Evolutionary conservation across 2,113 vertebrate species (phyloP), one percentile per base, ranked within the genome.

Genomic region (Seriola aureovittata): DNA sequence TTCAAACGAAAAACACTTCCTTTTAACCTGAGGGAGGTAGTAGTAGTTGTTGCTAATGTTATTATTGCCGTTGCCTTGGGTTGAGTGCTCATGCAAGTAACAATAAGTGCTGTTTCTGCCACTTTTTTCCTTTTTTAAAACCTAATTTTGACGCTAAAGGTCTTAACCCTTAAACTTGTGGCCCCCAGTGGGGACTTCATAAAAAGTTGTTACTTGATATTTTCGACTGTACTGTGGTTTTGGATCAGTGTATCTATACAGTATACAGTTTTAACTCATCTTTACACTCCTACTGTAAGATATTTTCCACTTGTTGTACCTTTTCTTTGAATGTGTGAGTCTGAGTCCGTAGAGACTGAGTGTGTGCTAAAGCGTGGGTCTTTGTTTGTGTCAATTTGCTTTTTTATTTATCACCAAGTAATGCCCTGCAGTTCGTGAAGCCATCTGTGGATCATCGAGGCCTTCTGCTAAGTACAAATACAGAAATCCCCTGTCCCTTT

Each of bases 371-470:
- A 60, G 52, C 13, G 3, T 71, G 32, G 50, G n/a, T 73, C 71
- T 82, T n/a, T 42, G 38, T 77, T 83, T 85, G 78, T 74, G 17
- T 67, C 17, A 34, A 36, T 72, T 59, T 58, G 50, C 23, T 25
- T 62, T 38, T 75, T 48, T 74, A 36, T 77, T 71, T 4, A 84
- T 75, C 76, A 42, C 72, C 64, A 57, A 79, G 79, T 63, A 87
- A 86, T 84, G 82, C 88, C 86, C 89, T 86, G 85, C 73, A 88
- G 87, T 83, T 84, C 42, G 85, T 72, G 0, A 48, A 76, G 46
- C 88, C 90, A 91, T 92, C 89, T 92, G 91, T 87, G 84, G 71
- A 76, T 78, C 52, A 80, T 19, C 3, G 54, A 71, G 60, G 36
- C 87, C 66, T 81, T 88, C 90, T 88, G 87, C 60, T 91, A 52